A percentile compares a stretch with the other conserved stretches of the same genome.
Conservation (phyloP, 2,113 vertebrate genomes). For the Girardinichthys multiradiatus region DNA sequence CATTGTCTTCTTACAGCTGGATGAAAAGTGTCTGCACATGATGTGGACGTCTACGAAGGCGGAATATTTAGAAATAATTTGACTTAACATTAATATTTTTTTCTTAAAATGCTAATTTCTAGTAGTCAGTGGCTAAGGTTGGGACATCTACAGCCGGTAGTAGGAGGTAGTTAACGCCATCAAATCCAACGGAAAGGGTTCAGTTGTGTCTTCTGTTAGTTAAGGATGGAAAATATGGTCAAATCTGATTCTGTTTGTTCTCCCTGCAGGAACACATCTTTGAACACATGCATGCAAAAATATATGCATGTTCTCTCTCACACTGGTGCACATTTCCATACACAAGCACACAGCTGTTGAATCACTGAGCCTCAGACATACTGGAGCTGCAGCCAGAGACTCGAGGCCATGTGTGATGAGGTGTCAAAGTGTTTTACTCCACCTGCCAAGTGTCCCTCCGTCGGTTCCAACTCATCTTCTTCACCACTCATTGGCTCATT, state of each 20-base stretch:
- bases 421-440: constrained; percentile 59
- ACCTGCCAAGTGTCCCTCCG: constrained; percentile 45
- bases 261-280: neutral
- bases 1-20: too few species aligned
- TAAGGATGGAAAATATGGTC: too few species aligned
- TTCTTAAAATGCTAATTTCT: too few species aligned
- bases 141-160: too few species aligned
- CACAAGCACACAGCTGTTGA: constrained; percentile 16
- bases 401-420: constrained; percentile 44
- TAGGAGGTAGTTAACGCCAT: too few species aligned
- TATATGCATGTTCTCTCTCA: constrained; percentile 3
- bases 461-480: neutral
- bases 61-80: too few species aligned
- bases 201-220: too few species aligned
- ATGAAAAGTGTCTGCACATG: too few species aligned
- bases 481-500: neutral
- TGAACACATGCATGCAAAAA: neutral
- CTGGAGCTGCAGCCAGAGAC: constrained; percentile 37
- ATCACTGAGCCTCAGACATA: constrained; percentile 54
- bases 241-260: neutral
- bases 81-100: too few species aligned
- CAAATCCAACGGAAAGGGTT: too few species aligned
- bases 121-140: too few species aligned
- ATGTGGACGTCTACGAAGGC: too few species aligned
- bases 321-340: neutral